These are phyloP conservation scores for Onchidella celtica DNA, from an alignment of 2,888 invertebrate species.

Conservation along the genomic window DNA sequence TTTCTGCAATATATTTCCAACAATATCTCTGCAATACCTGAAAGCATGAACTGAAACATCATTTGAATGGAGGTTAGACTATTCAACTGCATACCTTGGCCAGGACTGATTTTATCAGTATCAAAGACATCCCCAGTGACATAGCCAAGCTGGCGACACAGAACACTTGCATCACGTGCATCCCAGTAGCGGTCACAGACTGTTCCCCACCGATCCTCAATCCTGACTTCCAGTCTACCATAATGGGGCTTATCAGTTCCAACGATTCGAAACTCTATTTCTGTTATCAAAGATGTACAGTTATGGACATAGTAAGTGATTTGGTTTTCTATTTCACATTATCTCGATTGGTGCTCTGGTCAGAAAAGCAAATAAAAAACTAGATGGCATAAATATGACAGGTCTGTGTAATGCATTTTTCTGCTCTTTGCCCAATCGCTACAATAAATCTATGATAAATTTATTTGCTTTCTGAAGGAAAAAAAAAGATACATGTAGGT, in stretches of 20 bases:
- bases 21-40: too few species aligned
- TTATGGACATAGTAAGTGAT: neutral
- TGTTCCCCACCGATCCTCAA: constrained; percentile 86
- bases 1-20: too few species aligned
- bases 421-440: too few species aligned
- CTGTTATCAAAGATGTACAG: too few species aligned
- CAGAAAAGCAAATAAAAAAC: neutral
- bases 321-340: neutral
- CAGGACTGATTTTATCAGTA: neutral
- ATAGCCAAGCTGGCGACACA: constrained; percentile 68
- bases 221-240: constrained; percentile 84
- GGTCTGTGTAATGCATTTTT: too few species aligned
- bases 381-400: neutral
- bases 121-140: constrained; percentile 59
- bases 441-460: too few species aligned
- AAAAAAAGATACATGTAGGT: too few species aligned
- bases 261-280: constrained; percentile 16
- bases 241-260: constrained; percentile 32
- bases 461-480: too few species aligned
- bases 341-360: neutral
- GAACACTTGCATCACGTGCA: constrained; percentile 85
- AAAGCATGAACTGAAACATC: too few species aligned
- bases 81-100: constrained; percentile 34
- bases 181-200: constrained; percentile 89
- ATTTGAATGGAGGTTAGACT: too few species aligned